Conservation (phyloP, 2,113 vertebrate species). For the Dipodomys spectabilis region DNA sequence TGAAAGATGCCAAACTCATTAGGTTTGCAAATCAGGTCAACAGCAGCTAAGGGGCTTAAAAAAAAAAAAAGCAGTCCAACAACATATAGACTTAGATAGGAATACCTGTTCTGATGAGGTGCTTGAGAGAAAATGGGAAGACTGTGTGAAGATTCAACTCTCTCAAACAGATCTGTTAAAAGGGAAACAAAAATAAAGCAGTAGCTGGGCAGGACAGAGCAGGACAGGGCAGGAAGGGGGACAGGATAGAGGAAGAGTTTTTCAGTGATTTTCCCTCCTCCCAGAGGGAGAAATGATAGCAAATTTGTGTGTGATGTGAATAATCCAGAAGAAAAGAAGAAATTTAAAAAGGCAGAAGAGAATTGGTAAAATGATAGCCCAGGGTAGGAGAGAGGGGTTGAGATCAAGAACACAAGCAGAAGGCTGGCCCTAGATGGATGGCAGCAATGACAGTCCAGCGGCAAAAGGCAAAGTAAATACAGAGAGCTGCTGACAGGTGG, state of each 20-base stretch:
- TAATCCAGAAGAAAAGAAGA: neutral
- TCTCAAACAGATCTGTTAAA: neutral
- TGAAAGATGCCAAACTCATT: neutral
- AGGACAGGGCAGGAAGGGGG: too few relatives aligned
- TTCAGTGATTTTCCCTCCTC: neutral
- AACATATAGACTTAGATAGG: neutral
- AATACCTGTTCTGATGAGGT: neutral
- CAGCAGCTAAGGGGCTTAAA: neutral
- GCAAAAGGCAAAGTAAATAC: neutral
- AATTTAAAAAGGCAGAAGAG: neutral
- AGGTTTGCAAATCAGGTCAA: slow-evolving; percentile 17
- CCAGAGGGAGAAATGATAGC: neutral
- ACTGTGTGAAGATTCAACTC: neutral
- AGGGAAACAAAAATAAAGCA: neutral
- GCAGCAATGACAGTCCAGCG: neutral
- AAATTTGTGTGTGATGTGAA: neutral
- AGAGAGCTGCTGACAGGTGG: neutral
- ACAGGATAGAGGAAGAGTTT: neutral
- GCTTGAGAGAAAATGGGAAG: neutral
- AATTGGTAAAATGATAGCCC: neutral
- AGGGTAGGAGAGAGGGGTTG: neutral
- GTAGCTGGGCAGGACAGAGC: neutral
- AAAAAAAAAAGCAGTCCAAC: neutral
- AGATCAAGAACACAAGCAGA: neutral
- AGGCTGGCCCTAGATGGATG: rapidly evolving